A percentile compares a stretch with the other conserved stretches of the same genome.
Evolutionary conservation across 2,888 invertebrate genomes (phyloP).

Genomic region (Fragum fragum): DNA sequence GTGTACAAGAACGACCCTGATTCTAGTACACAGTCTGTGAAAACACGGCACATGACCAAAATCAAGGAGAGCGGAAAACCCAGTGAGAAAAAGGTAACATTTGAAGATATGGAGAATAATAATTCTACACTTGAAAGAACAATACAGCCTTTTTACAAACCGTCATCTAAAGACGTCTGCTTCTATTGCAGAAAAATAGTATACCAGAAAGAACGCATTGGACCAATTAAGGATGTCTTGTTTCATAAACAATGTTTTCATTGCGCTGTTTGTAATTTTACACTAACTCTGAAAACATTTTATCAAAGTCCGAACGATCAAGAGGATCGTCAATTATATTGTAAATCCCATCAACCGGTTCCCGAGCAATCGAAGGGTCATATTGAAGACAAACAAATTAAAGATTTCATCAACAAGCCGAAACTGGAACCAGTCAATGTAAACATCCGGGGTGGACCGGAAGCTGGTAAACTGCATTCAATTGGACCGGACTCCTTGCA

Average conservation of each 20-base stretch:
- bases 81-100: not conserved
- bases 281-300: slow-evolving; percentile 80
- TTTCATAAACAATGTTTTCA: slow-evolving; percentile 99
- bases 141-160: not conserved
- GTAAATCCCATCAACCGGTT: slow-evolving; percentile 74
- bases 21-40: slow-evolving; percentile 5
- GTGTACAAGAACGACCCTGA: not conserved
- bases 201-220: slow-evolving; percentile 95
- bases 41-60: slow-evolving; percentile 32
- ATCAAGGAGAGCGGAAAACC: not conserved
- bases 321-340: slow-evolving; percentile 81
- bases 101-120: slow-evolving; percentile 3
- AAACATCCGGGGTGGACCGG: slow-evolving; percentile 66
- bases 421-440: slow-evolving; percentile 55
- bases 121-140: not conserved
- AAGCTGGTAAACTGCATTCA: slow-evolving; percentile 64
- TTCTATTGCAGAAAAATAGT: slow-evolving; percentile 97
- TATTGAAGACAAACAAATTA: slow-evolving; percentile 54
- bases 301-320: slow-evolving; percentile 76
- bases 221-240: slow-evolving; percentile 96
- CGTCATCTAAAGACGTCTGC: slow-evolving; percentile 86
- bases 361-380: slow-evolving; percentile 49
- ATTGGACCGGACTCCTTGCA: slow-evolving; percentile 32
- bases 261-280: slow-evolving; percentile 94
- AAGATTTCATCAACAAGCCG: slow-evolving; percentile 61